A percentile compares a stretch with the other conserved stretches of the same genome.
Evolutionary conservation across 2,113 vertebrate species (phyloP).

Genomic region (human (Homo sapiens)): DNA sequence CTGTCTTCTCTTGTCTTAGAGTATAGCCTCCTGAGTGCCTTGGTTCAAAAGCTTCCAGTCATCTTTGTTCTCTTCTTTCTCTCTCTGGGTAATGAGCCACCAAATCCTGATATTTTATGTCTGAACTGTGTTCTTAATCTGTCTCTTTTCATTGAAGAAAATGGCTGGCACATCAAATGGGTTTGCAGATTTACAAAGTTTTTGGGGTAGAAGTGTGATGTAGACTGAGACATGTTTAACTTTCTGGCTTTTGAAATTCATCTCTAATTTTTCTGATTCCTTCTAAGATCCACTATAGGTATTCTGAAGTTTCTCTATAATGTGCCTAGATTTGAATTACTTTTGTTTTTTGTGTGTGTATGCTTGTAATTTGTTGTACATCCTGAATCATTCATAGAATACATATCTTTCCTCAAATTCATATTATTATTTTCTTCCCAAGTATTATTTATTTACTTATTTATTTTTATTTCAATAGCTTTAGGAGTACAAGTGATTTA

Average conservation of each 20-base stretch:
- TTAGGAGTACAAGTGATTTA: too few species aligned
- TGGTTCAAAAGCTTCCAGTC: not conserved
- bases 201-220: not conserved
- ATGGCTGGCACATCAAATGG: not conserved
- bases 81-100: not conserved
- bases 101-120: not conserved
- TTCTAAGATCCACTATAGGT: not conserved
- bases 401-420: not conserved
- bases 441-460: too few species aligned
- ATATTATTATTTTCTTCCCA: not conserved
- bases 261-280: not conserved
- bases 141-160: not conserved
- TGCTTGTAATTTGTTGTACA: not conserved
- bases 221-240: not conserved
- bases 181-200: not conserved
- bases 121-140: not conserved
- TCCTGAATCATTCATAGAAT: not conserved
- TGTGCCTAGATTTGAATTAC: not conserved
- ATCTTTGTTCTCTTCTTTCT: not conserved
- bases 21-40: not conserved
- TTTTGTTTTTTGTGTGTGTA: not conserved
- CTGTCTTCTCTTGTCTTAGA: not conserved
- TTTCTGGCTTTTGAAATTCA: slow-evolving; percentile 21
- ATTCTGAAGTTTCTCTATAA: not conserved
- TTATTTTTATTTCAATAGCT: too few species aligned